Evolutionary conservation across 2,888 invertebrate species (phyloP), one percentile per base, ranked within the genome.

Genomic region (Eupithecia inturbata): DNA sequence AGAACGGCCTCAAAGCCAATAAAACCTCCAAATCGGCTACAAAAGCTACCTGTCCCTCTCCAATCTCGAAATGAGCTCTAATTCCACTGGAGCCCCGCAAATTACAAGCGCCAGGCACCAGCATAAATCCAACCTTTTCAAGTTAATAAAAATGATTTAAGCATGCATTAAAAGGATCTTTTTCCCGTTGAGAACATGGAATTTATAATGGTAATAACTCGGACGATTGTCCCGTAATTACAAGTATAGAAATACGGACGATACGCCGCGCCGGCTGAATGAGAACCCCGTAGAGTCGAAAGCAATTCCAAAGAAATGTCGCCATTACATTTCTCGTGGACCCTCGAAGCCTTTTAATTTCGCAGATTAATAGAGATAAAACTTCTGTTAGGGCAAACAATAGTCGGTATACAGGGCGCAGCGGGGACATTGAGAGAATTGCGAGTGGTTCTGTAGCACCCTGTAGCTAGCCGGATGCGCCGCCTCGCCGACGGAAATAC

Each of bases 141-240:
- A 91, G 89, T 92, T 92, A 90, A 92, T 93, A 93, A 93, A 93
- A 92, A 93, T 93, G 92, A 93, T 93, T 92, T 92, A 93, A 91
- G 89, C 81, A 89, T 87, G 88, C 92, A 91, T 91, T 92, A 91
- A 91, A 91, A 88, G 89, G 88, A 91, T 91, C 87, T 91, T 88
- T 89, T 87, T 87, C 84, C 83, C 84, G 86, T 86, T 84, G 85
- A 88, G 88, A 89, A 89, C 88, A 89, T 84, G 85, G 82, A 90
- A 91, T 92, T 91, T 92, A 91, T 92, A 91, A 89, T 88, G 87
- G 88, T 84, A 84, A 89, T 90, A 90, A 89, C 88, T 89, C 85
- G 81, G 82, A 78, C 86, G 85, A 91, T 89, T 89, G 89, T 88
- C 84, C 85, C 84, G 84, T 88, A 88, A 88, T 89, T 88, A 87